Evolutionary conservation across 2,888 invertebrate genomes (phyloP), one percentile per base, ranked within the genome.

Genomic region (Athalia cordata): DNA sequence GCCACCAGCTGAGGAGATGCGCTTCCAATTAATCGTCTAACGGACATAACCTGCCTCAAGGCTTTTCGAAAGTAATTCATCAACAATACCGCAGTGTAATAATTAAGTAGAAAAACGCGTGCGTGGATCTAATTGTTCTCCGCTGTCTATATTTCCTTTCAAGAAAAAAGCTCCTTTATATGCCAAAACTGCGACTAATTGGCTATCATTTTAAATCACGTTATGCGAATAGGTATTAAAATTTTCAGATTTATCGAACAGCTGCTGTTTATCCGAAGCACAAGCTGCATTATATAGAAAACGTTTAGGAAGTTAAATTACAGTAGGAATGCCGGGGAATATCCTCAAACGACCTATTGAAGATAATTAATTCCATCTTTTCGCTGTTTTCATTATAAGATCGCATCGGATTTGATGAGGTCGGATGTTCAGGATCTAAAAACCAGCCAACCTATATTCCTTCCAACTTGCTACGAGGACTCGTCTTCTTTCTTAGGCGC

Each of bases 281-380:
- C 55, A 55, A 55, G 55, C 55, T 55, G n/a, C n/a, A 55, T 55
- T 8, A 8, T 55, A 55, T 55, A 55, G 55, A 55, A 4, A 55
- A 3, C n/a, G 8, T 11, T 55, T 11, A 68, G 67, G 50, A 50
- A 50, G 55, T 11, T 15, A 55, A 65, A 43, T n/a, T 68, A 43
- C 50, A 68, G 50, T 68, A 47, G 29, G 55, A 43, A 68, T 3
- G 52, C 29, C 52, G 43, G 68, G 68, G 55, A 68, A 68, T 29
- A 29, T 50, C 68, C 68, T 43, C 55, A n/a, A 52, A 68, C 68
- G 68, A 43, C 68, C 47, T n/a, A 15, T n/a, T 50, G 52, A 55
- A 68, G 68, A 68, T 68, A 68, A 68, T 68, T 68, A 68, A 68
- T 68, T 68, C 68, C 68, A 68, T 68, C 15, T 52, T 68, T 68